Evolutionary conservation across 2,888 invertebrate species (phyloP).

Genomic region (Tortricodes alternella): DNA sequence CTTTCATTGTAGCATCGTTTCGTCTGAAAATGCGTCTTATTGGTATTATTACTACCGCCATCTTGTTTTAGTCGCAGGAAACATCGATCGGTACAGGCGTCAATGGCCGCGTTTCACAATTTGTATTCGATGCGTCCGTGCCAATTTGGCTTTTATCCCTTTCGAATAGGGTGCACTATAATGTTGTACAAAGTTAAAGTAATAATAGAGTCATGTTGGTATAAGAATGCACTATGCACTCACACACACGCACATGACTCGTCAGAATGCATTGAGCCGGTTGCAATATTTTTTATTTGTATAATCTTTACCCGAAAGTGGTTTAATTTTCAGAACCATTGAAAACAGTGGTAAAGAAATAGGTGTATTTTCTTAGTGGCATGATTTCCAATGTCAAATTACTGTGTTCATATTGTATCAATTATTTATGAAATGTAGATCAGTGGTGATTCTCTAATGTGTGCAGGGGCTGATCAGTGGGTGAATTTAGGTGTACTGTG

Average conservation of each 20-base stretch:
- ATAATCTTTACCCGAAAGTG: no score
- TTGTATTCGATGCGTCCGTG: background rate
- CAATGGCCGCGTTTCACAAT: conserved; percentile 27
- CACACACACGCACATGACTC: no score
- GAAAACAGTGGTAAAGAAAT: no score
- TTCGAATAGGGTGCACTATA: background rate
- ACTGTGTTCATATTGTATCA: no score
- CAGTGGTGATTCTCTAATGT: no score
- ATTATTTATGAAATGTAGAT: no score
- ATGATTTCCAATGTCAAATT: no score
- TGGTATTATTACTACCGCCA: conserved; percentile 23
- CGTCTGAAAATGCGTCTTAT: background rate
- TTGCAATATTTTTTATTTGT: no score
- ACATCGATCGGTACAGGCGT: conserved; percentile 29
- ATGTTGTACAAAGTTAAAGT: conserved; percentile 8
- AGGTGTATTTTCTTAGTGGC: no score
- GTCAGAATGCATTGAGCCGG: background rate
- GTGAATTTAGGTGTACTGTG: no score
- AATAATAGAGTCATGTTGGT: conserved; percentile 14
- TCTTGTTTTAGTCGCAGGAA: conserved; percentile 2
- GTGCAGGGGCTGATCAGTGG: no score
- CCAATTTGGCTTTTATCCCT: background rate
- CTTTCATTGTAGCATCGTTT: background rate
- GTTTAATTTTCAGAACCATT: no score
- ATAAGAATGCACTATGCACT: conserved; percentile 2